phyloP scores from a whole-genome alignment of 2,113 vertebrate genomes.

The Ceratotherium simum region DNA sequence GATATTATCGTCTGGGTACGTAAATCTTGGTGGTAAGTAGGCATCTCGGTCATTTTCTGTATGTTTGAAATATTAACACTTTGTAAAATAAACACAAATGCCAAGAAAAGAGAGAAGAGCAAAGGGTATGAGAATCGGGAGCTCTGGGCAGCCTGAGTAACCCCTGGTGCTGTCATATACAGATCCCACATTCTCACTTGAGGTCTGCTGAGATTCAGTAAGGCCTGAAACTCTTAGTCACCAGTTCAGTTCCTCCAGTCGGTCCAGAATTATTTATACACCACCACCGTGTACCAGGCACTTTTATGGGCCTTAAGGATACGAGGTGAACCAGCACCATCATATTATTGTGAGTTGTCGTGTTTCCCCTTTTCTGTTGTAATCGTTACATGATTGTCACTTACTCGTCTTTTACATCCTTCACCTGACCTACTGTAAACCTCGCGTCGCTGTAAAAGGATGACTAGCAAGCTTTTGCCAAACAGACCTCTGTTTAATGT shows the following conservation, averaged over 20 bases:
- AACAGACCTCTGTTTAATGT: neutral
- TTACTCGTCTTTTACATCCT: neutral
- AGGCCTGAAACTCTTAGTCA: neutral
- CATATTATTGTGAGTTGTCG: neutral
- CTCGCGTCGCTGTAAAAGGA: neutral
- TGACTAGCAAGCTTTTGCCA: neutral
- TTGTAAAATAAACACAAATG: too few relatives aligned
- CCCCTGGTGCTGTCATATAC: accelerated
- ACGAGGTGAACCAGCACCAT: neutral
- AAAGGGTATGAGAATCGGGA: accelerated
- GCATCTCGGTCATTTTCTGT: neutral
- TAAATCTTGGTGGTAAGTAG: neutral
- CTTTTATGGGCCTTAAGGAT: neutral
- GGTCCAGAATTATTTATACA: neutral
- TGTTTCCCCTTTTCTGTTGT: accelerated
- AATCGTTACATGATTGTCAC: too few relatives aligned
- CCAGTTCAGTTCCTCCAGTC: neutral
- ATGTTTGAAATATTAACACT: neutral
- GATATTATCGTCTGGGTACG: accelerated
- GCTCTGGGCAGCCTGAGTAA: too few relatives aligned
- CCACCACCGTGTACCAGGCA: too few relatives aligned
- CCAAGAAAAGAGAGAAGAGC: too few relatives aligned
- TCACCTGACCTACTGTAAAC: neutral
- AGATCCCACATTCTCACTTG: neutral
- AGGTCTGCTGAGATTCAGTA: neutral